phyloP scores from a whole-genome alignment of 2,888 invertebrate species.

The Dynastes tityus region DNA sequence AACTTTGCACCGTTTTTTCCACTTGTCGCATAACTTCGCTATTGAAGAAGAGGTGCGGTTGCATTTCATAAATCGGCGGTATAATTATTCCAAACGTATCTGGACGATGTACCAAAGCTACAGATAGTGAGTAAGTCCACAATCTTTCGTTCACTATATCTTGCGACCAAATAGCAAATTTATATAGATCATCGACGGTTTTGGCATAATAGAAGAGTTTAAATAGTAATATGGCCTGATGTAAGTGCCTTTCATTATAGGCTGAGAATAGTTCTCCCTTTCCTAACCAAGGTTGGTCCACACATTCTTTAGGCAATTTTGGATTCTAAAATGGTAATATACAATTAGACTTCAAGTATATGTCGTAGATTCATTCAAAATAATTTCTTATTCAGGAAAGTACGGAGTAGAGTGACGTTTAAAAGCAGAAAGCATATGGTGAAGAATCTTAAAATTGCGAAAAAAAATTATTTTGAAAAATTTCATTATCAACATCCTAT shows the following conservation, averaged over 20 bases:
- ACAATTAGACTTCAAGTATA: too few relatives aligned
- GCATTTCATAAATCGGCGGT: conserved; percentile 81
- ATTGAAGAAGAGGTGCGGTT: conserved; percentile 21
- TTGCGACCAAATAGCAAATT: conserved; percentile 80
- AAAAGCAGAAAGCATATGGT: too few relatives aligned
- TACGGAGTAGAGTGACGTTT: too few relatives aligned
- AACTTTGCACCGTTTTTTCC: neutral
- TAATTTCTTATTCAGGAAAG: too few relatives aligned
- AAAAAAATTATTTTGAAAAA: too few relatives aligned
- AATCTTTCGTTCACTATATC: conserved; percentile 80
- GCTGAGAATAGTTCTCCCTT: conserved; percentile 77
- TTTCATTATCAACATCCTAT: too few relatives aligned
- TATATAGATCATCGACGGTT: conserved; percentile 80
- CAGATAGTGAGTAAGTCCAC: conserved; percentile 74
- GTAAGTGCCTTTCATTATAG: conserved; percentile 75
- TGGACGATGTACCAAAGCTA: conserved; percentile 76
- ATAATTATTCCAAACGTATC: conserved; percentile 79
- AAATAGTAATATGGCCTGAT: conserved; percentile 78
- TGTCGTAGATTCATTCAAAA: too few relatives aligned
- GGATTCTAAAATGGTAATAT: too few relatives aligned
- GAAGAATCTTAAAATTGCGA: too few relatives aligned
- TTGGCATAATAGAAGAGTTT: conserved; percentile 81
- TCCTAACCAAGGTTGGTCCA: conserved; percentile 74
- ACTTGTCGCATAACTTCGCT: neutral
- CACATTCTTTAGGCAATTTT: conserved; percentile 67